These are phyloP conservation scores for Neelides sp. DNA, from an alignment of 1,140 invertebrate species.

Conservation along the genomic window DNA sequence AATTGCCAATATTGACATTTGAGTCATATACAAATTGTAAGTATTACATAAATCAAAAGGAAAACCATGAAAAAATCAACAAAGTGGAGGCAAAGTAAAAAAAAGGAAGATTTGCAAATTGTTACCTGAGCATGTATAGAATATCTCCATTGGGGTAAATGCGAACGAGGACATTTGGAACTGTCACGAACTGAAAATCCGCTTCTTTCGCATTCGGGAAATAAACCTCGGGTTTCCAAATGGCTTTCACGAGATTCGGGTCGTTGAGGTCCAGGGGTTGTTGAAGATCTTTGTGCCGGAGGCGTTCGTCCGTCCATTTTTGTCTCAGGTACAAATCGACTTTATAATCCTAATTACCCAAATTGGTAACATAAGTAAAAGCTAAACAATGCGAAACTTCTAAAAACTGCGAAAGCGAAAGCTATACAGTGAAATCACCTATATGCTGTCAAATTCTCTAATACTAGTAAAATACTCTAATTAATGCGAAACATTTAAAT, in stretches of 20 bases:
- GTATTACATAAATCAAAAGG: too few species aligned
- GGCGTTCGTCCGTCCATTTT: conserved; percentile 43
- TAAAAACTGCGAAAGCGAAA: too few species aligned
- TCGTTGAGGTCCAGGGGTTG: conserved; percentile 45
- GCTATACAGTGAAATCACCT: too few species aligned
- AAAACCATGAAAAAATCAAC: too few species aligned
- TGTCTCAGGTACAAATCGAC: conserved; percentile 41
- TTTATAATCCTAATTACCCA: conserved; percentile 21
- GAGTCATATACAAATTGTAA: too few species aligned
- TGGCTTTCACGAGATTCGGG: conserved; percentile 43
- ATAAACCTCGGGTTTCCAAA: conserved; percentile 57
- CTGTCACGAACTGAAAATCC: conserved; percentile 50
- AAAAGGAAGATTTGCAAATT: too few species aligned
- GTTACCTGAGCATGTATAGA: conserved; percentile 50
- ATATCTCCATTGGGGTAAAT: conserved; percentile 48
- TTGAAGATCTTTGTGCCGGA: conserved; percentile 40
- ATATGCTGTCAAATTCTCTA: not conserved
- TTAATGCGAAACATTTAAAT: not conserved
- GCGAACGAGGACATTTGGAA: conserved; percentile 53
- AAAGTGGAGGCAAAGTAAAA: too few species aligned
- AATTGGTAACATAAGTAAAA: not conserved
- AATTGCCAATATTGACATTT: too few species aligned
- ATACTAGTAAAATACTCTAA: not conserved
- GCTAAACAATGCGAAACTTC: not conserved
- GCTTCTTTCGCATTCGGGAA: conserved; percentile 55